A percentile compares a stretch with the other conserved stretches of the same genome.
Conservation (phyloP, 1,140 invertebrate genomes). For the Drosophila yakuba region DNA sequence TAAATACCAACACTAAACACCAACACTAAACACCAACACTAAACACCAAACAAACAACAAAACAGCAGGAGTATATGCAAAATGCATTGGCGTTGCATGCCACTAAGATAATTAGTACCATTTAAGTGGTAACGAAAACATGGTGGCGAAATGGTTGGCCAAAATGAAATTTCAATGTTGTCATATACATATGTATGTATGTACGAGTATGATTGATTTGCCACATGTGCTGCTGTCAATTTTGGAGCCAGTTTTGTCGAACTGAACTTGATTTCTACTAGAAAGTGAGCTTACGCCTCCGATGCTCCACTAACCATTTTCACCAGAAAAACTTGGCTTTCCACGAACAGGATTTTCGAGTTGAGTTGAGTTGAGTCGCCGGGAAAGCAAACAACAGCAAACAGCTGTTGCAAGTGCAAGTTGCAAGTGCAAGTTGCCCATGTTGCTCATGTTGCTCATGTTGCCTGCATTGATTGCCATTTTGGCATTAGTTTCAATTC, state of each 20-base stretch:
- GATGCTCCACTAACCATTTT: conserved; percentile 49
- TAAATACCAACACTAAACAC: too few relatives aligned
- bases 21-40: too few relatives aligned
- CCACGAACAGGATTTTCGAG: conserved; percentile 70
- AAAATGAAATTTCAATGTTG: not conserved
- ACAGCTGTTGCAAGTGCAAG: conserved; percentile 66
- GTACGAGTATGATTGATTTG: not conserved
- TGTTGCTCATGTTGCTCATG: not conserved
- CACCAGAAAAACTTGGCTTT: conserved; percentile 34
- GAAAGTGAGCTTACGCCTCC: conserved; percentile 20
- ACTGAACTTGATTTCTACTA: conserved; percentile 22
- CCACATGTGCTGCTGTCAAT: not conserved
- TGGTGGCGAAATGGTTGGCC: too few relatives aligned
- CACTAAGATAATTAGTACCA: too few relatives aligned
- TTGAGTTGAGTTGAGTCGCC: conserved; percentile 12
- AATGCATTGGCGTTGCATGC: too few relatives aligned
- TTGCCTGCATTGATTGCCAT: conserved; percentile 61
- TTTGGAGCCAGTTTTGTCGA: not conserved
- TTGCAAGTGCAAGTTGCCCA: conserved; percentile 28
- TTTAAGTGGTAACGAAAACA: too few relatives aligned
- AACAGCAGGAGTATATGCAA: not conserved
- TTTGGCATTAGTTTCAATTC: conserved; percentile 78
- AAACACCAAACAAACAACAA: too few relatives aligned
- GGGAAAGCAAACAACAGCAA: conserved; percentile 36
- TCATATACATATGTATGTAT: too few relatives aligned